Conservation (phyloP, 2,888 invertebrate genomes). For the Hydroisotoma schaefferi region DNA sequence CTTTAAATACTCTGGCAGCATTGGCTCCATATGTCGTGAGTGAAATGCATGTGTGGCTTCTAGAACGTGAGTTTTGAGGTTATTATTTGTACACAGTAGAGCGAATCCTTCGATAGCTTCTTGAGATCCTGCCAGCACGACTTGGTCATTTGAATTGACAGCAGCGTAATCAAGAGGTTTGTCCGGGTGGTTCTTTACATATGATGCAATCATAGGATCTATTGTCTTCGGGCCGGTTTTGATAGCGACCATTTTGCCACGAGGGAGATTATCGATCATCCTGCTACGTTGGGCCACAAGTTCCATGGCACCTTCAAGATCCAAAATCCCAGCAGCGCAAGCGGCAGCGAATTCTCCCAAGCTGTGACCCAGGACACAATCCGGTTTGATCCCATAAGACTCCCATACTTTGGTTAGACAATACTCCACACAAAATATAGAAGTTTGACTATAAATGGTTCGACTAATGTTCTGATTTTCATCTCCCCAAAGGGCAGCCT, state of each 20-base stretch:
- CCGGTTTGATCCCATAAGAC: conserved; percentile 29
- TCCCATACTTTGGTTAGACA: conserved; percentile 27
- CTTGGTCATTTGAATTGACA: conserved; percentile 30
- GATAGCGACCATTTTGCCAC: conserved; percentile 28
- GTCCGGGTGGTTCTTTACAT: background rate
- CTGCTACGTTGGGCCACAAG: conserved; percentile 33
- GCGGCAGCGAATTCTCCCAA: conserved; percentile 37
- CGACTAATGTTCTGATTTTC: conserved; percentile 12
- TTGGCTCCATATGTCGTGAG: conserved; percentile 28
- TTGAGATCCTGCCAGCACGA: conserved; percentile 26
- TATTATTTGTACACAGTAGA: conserved; percentile 8
- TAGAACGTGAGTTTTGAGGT: conserved; percentile 26
- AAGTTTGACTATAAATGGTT: conserved; percentile 38
- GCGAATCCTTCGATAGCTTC: conserved; percentile 15
- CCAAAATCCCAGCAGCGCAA: conserved; percentile 26
- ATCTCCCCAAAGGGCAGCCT: conserved; percentile 23
- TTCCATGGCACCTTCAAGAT: conserved; percentile 30
- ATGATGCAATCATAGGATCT: conserved; percentile 3
- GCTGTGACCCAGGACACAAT: conserved; percentile 38
- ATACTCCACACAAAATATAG: conserved; percentile 40
- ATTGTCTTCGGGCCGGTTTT: conserved; percentile 21
- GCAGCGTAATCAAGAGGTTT: conserved; percentile 31
- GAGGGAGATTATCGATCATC: conserved; percentile 26
- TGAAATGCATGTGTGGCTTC: conserved; percentile 30
- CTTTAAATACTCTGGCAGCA: conserved; percentile 20